Conservation (phyloP, 2,888 invertebrate genomes). For the Drosophila mulleri region DNA sequence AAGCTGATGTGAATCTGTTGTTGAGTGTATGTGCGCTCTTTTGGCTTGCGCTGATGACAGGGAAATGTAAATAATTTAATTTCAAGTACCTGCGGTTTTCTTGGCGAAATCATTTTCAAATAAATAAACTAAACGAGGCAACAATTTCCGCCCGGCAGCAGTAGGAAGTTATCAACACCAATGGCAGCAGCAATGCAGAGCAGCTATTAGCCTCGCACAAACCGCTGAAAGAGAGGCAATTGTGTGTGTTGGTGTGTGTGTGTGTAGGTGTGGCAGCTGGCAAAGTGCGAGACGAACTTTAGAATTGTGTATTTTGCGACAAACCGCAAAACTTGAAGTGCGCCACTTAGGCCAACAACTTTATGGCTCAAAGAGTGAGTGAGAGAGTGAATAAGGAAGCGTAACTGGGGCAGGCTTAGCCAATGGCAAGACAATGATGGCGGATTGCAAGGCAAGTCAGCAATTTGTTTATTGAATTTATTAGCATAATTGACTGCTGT, state of each 20-base stretch:
- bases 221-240: slow-evolving; percentile 59
- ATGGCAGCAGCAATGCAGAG: slow-evolving; percentile 27
- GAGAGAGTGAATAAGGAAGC: not conserved
- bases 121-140: slow-evolving; percentile 66
- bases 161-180: slow-evolving; percentile 36
- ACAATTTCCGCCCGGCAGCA: slow-evolving; percentile 37
- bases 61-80: slow-evolving; percentile 73
- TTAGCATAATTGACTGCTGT: slow-evolving; percentile 74
- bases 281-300: slow-evolving; percentile 65
- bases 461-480: slow-evolving; percentile 70
- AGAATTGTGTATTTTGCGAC: slow-evolving; percentile 67
- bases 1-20: slow-evolving; percentile 19
- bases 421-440: slow-evolving; percentile 35
- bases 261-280: slow-evolving; percentile 51
- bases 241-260: slow-evolving; percentile 36
- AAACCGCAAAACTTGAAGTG: slow-evolving; percentile 64
- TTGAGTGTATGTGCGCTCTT: slow-evolving; percentile 18
- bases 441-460: slow-evolving; percentile 22
- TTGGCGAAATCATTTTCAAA: slow-evolving; percentile 64
- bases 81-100: slow-evolving; percentile 68
- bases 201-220: slow-evolving; percentile 59
- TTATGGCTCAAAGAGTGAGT: slow-evolving; percentile 47
- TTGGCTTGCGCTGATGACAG: slow-evolving; percentile 40
- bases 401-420: slow-evolving; percentile 46
- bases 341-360: slow-evolving; percentile 68